Evolutionary conservation across 1,140 invertebrate species (phyloP), one percentile per base, ranked within the genome.

Genomic region (Drosophila bocki): DNA sequence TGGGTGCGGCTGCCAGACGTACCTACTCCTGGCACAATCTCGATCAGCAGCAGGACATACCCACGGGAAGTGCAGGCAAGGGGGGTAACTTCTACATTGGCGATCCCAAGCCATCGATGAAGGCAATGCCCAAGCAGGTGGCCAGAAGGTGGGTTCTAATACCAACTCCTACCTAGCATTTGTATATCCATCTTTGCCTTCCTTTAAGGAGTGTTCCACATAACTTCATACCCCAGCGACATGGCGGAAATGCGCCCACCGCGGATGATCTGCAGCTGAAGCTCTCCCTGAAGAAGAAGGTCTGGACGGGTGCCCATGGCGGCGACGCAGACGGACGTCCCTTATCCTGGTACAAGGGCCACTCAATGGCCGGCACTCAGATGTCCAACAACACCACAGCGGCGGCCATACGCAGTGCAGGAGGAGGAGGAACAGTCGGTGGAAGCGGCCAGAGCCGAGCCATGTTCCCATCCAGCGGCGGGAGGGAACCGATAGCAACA

Each of bases 1-100:
- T 15, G n/a, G 29, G 32, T 2, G 17, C 45, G 1, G 56, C 63
- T 29, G 37, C 83, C 42, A 51, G 82, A 72, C 85, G 91, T 32
- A 92, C 91, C n/a, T 92, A 88, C 56, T 93, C 92, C 22, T 93
- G 92, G 92, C 91, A 93, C 57, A 93, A 92, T 77, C 77, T 93
- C 13, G 77, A 91, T 26, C 85, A 90, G 37, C 85, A 90, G 37
- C 76, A 87, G 22, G 76, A 70, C 2, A 68, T 70, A 13, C 62
- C 67, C 48, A 67, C 19, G 15, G 53, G 13, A 9, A 39, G 13
- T 39, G 62, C 47, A 1, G 19, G 41, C 68, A 71, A 59, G n/a
- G 26, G 42, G 11, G 7, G 19, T 11, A 79, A 51, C 50, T 75
- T 78, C 44, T 81, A 47, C 39, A 45, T 70, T 9, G 53, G 33